phyloP scores from a whole-genome alignment of 2,113 vertebrate genomes.

The Tupaia chinensis region DNA sequence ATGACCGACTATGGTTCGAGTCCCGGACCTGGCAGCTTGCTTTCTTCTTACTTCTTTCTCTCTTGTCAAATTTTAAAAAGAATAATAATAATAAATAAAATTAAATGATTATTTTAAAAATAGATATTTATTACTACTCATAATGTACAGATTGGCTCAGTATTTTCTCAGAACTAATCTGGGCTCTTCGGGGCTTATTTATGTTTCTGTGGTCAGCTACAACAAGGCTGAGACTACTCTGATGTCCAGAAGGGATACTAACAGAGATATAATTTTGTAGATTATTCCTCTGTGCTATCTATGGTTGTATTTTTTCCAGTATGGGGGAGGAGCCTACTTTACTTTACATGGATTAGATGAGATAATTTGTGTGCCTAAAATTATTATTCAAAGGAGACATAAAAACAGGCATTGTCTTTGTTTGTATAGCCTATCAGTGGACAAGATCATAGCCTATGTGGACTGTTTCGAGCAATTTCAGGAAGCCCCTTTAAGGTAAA shows the following conservation, averaged over 20 bases:
- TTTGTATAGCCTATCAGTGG: neutral
- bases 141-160: neutral
- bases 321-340: neutral
- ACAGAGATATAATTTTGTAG: neutral
- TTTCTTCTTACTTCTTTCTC: no score
- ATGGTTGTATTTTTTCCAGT: neutral
- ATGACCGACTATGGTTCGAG: no score
- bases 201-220: conserved; percentile 23
- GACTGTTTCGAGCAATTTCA: conserved; percentile 23
- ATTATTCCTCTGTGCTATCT: neutral
- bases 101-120: no score
- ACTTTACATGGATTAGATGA: neutral
- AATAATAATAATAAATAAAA: no score
- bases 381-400: conserved; percentile 4
- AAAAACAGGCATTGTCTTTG: neutral
- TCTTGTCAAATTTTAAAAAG: no score
- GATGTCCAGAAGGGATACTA: neutral
- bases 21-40: no score
- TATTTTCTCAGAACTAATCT: conserved; percentile 43
- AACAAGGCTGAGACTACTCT: conserved; percentile 39
- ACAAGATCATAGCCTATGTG: neutral
- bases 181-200: neutral
- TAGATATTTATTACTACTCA: neutral
- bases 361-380: neutral
- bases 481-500: neutral